These are phyloP conservation scores for Drosophila picticornis DNA, from an alignment of 2,888 invertebrate genomes.

Conservation along the genomic window DNA sequence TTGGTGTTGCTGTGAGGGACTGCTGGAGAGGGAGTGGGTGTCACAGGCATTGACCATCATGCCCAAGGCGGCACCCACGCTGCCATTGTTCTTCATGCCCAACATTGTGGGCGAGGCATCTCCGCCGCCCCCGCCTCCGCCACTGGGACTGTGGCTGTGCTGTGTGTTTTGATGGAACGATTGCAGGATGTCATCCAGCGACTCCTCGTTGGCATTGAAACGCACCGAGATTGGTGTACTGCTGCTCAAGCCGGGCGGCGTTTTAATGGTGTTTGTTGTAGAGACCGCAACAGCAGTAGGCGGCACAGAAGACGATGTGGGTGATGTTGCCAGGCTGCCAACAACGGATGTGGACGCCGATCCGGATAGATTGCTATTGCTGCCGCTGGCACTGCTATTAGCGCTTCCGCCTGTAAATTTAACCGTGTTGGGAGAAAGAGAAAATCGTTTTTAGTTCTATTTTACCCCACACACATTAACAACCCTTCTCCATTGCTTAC, in stretches of 20 bases:
- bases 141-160: slow-evolving; percentile 61
- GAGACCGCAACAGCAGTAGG: slow-evolving; percentile 9
- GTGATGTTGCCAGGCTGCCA: slow-evolving; percentile 63
- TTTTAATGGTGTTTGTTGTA: slow-evolving; percentile 56
- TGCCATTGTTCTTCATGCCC: slow-evolving; percentile 70
- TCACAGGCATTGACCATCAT: slow-evolving; percentile 74
- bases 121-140: slow-evolving; percentile 62
- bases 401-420: slow-evolving; percentile 56
- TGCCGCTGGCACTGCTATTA: slow-evolving; percentile 71
- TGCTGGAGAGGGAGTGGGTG: slow-evolving; percentile 84
- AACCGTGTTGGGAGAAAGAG: background rate
- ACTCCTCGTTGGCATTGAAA: slow-evolving; percentile 85
- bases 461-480: background rate
- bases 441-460: background rate
- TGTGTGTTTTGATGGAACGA: slow-evolving; percentile 78
- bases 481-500: slow-evolving; percentile 55
- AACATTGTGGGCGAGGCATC: slow-evolving; percentile 66
- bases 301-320: slow-evolving; percentile 61
- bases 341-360: slow-evolving; percentile 65
- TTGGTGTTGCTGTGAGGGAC: slow-evolving; percentile 71
- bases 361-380: slow-evolving; percentile 72
- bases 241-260: slow-evolving; percentile 72
- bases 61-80: slow-evolving; percentile 55
- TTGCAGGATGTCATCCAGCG: slow-evolving; percentile 84
- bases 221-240: slow-evolving; percentile 84